phyloP scores from a whole-genome alignment of 1,140 invertebrate species.

The Drosophila virilis region DNA sequence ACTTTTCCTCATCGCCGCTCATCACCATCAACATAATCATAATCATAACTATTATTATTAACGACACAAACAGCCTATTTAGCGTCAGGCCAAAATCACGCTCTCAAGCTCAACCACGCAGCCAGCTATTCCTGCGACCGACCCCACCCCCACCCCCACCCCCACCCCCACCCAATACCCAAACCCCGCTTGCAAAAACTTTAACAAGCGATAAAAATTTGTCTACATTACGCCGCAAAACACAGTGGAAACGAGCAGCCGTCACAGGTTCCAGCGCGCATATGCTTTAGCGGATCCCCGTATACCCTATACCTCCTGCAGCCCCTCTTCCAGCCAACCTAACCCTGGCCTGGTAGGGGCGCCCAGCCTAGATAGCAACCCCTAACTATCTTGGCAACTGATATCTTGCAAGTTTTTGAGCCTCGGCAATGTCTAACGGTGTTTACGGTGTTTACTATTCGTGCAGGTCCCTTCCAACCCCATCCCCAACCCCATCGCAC shows the following conservation, averaged over 20 bases:
- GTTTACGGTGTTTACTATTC: conserved; percentile 37
- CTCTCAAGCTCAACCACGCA: conserved; percentile 28
- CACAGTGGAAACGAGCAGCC: conserved; percentile 13
- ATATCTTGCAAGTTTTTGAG: conserved; percentile 45
- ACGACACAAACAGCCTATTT: conserved; percentile 76
- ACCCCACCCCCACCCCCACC: background rate
- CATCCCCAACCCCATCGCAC: background rate
- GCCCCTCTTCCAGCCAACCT: background rate
- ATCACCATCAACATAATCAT: conserved; percentile 71
- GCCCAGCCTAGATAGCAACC: conserved; percentile 20
- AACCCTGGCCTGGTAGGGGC: background rate
- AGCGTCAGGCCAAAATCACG: conserved; percentile 59
- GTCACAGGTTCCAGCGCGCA: conserved; percentile 51
- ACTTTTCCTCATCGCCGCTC: conserved; percentile 39
- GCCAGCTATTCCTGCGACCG: background rate
- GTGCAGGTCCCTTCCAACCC: background rate
- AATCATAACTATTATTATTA: conserved; percentile 82
- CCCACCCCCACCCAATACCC: conserved; percentile 19
- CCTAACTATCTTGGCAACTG: conserved; percentile 46
- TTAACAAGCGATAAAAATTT: conserved; percentile 80
- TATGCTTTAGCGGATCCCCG: conserved; percentile 27
- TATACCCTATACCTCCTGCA: too few relatives aligned
- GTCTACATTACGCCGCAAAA: conserved; percentile 66
- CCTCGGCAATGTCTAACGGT: conserved; percentile 18
- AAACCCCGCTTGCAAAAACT: conserved; percentile 46